These are phyloP conservation scores for Triplophysa tibetana DNA, from an alignment of 2,113 vertebrate species.

Conservation along the genomic window DNA sequence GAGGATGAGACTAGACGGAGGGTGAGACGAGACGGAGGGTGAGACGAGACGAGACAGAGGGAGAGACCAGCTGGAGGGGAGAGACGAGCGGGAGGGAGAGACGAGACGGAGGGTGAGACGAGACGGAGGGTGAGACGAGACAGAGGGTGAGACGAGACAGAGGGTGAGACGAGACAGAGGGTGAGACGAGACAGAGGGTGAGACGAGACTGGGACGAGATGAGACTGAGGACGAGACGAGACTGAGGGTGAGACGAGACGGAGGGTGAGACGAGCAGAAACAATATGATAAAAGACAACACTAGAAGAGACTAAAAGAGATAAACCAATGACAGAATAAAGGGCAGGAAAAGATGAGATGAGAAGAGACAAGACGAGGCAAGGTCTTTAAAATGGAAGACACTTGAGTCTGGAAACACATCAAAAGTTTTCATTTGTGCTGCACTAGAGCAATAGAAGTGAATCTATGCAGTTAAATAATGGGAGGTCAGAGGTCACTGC, in stretches of 20 bases:
- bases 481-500: conserved; percentile 39
- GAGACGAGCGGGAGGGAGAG: too few relatives aligned
- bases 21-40: too few relatives aligned
- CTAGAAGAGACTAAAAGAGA: neutral
- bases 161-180: too few relatives aligned
- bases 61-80: neutral
- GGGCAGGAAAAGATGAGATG: neutral
- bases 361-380: neutral
- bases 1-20: too few relatives aligned
- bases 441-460: neutral
- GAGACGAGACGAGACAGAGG: too few relatives aligned
- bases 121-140: too few relatives aligned
- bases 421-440: neutral
- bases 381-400: neutral
- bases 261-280: neutral
- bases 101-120: neutral
- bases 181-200: too few relatives aligned
- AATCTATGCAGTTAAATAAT: conserved; percentile 34
- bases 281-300: neutral
- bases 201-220: too few relatives aligned
- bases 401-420: neutral
- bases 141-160: too few relatives aligned
- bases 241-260: too few relatives aligned
- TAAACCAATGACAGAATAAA: neutral
- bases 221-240: too few relatives aligned